These are phyloP conservation scores for Deladenus siricidicola DNA, from an alignment of 2,888 invertebrate genomes.

Conservation along the genomic window DNA sequence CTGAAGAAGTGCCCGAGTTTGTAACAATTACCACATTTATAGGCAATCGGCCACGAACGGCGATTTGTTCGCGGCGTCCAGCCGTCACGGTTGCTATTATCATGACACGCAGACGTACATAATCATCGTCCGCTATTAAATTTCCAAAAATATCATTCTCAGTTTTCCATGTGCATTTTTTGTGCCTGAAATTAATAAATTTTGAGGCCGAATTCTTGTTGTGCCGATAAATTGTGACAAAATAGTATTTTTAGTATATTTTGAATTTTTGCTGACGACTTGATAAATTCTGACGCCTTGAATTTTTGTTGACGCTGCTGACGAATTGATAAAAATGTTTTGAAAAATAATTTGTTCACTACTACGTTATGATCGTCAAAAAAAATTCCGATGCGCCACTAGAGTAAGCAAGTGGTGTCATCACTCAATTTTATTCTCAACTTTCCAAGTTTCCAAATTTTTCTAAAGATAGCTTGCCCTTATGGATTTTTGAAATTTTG, in stretches of 20 bases:
- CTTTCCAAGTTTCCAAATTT: no score
- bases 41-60: conserved; percentile 32
- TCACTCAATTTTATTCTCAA: no score
- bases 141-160: neutral
- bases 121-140: conserved; percentile 23
- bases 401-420: no score
- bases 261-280: neutral
- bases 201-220: neutral
- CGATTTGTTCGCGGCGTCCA: conserved; percentile 19
- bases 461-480: no score
- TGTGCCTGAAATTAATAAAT: neutral
- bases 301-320: neutral
- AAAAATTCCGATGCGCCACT: neutral
- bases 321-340: neutral
- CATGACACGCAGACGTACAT: conserved; percentile 32
- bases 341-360: neutral
- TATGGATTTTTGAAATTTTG: no score
- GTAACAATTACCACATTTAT: no score
- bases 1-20: no score
- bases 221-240: no score
- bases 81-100: conserved; percentile 25
- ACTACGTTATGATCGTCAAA: neutral
- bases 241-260: neutral
- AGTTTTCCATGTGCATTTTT: neutral
- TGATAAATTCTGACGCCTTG: neutral